Conservation (phyloP, 2,888 invertebrate genomes). For the Stenodema calcarata region DNA sequence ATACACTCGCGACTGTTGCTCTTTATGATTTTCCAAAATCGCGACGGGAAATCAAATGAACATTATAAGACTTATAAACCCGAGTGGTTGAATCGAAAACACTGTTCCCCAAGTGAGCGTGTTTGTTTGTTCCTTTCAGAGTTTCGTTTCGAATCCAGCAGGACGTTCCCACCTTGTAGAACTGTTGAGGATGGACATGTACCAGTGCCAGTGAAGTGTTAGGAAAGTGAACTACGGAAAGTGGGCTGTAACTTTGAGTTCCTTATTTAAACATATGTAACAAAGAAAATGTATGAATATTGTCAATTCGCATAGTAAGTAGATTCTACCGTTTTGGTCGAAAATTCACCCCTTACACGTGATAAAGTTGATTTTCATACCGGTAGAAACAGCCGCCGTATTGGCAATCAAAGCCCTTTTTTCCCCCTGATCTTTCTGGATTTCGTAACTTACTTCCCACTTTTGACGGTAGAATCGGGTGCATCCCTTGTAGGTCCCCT, state of each 20-base stretch:
- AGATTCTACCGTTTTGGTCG: not conserved
- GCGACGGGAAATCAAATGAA: not conserved
- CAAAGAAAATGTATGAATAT: not conserved
- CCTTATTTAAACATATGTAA: constrained; percentile 12
- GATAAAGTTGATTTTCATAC: not conserved
- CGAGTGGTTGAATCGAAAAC: not conserved
- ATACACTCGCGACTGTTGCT: constrained; percentile 25
- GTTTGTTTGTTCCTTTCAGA: constrained; percentile 44
- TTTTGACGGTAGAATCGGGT: constrained; percentile 5
- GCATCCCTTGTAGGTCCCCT: not conserved
- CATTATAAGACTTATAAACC: not conserved
- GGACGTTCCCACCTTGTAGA: constrained; percentile 35
- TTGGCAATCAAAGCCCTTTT: not conserved
- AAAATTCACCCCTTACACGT: not conserved
- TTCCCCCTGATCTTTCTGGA: not conserved
- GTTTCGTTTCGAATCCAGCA: constrained; percentile 1
- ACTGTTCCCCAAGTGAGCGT: not conserved
- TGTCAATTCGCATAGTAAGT: constrained; percentile 23
- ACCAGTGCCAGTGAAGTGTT: not conserved
- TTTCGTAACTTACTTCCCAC: not conserved
- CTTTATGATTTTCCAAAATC: not conserved
- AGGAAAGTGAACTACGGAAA: constrained; percentile 6
- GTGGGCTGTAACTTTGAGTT: constrained; percentile 41
- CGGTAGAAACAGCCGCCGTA: not conserved
- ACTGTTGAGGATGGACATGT: constrained; percentile 38